A percentile compares a stretch with the other conserved stretches of the same genome.
phyloP scores from a whole-genome alignment of 2,113 vertebrate genomes.

The Rafetus swinhoei region DNA sequence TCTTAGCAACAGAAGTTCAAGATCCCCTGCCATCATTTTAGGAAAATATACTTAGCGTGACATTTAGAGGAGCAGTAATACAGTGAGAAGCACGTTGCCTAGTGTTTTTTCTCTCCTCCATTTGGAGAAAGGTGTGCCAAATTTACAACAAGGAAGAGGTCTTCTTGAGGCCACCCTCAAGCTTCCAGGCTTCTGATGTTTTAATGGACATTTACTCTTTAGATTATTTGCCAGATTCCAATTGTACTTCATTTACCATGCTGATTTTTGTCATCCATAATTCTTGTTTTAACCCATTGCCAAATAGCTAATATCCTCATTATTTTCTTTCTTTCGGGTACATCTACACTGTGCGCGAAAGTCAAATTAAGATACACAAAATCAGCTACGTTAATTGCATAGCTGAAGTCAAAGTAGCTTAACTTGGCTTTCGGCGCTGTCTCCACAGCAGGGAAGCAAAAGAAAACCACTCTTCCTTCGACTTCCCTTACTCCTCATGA shows the following conservation, averaged over 20 bases:
- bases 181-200: neutral
- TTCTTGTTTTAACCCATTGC: neutral
- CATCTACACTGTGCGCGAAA: no score
- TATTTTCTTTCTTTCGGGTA: neutral
- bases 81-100: neutral
- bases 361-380: no score
- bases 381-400: no score
- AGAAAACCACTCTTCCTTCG: no score
- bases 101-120: neutral
- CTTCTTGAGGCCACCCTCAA: neutral
- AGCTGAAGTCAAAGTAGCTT: no score
- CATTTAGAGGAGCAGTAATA: neutral
- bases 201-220: neutral
- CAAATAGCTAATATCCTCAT: neutral
- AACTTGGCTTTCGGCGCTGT: no score
- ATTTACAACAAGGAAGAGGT: neutral
- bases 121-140: neutral
- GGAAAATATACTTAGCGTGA: neutral
- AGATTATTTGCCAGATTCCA: neutral
- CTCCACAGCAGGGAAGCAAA: no score
- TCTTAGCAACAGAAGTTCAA: constrained; percentile 14
- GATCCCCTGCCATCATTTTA: neutral
- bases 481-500: no score
- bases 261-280: neutral
- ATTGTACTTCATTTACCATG: neutral